Evolutionary conservation across 2,888 invertebrate species (phyloP), one percentile per base, ranked within the genome.

Genomic region (Noctua janthe): DNA sequence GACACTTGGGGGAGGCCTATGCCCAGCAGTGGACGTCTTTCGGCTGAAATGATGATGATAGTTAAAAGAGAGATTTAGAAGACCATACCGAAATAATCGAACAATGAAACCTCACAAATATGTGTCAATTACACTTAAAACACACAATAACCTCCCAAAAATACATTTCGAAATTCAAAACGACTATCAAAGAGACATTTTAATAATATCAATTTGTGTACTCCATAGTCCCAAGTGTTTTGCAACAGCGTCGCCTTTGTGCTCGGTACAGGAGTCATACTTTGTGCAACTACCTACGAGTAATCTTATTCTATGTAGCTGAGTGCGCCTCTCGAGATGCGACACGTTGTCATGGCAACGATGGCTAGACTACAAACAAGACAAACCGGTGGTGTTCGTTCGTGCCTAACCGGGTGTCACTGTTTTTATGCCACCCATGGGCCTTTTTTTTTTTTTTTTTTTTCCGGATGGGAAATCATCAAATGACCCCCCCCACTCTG

Each of bases 271-370:
- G 87, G 89, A 90, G 86, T 89, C 82, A 73, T 87, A 89, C 88
- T 89, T 89, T 91, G 90, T 90, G 91, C 88, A 87, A 79, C 76
- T 78, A 82, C 86, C 90, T 89, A 88, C 89, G 90, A 92, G 92
- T 94, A 94, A 94, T 92, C 92, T 92, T 92, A 92, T 94, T 92
- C 89, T 83, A 76, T 89, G 71, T 84, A 78, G 81, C 71, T 76
- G 73, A 89, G 76, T 62, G 80, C 78, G 75, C 74, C 86, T 90
- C 84, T 80, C 75, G 75, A 87, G 81, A 86, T 86, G 72, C 72
- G 67, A 77, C 66, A 51, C n/a, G 73, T 81, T 87, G 77, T 80
- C 47, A 79, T 81, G 54, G 78, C n/a, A 72, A 88, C 76, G 23
- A 69, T 73, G 56, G 23, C 35, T 15, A 35, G 29, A 29, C 15